Conservation (phyloP, 1,140 invertebrate genomes). For the Leguminivora glycinivorella region DNA sequence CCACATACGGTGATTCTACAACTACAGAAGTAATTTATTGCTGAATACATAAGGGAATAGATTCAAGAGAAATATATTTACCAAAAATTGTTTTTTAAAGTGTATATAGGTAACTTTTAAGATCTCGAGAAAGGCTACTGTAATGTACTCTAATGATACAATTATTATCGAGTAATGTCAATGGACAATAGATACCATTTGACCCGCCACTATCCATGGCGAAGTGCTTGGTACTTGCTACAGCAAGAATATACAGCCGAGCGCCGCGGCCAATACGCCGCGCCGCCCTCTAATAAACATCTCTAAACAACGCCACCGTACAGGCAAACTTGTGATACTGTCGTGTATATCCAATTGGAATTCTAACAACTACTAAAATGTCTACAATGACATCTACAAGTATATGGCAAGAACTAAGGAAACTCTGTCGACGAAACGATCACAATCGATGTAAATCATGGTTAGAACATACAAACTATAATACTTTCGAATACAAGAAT, state of each 20-base stretch:
- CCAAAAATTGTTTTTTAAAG: conserved; percentile 74
- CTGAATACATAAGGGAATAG: conserved; percentile 78
- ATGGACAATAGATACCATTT: conserved; percentile 78
- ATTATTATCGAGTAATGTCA: conserved; percentile 79
- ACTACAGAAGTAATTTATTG: conserved; percentile 77
- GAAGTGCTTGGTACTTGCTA: conserved; percentile 64
- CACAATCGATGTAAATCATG: conserved; percentile 53
- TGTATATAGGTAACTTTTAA: conserved; percentile 79
- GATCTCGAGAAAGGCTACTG: conserved; percentile 77
- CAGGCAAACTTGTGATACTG: conserved; percentile 69
- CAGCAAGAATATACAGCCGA: conserved; percentile 72
- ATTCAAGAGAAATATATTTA: conserved; percentile 78
- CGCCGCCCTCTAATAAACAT: conserved; percentile 60
- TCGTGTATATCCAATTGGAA: conserved; percentile 73
- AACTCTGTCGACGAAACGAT: conserved; percentile 66
- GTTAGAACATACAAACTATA: conserved; percentile 52
- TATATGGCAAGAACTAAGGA: conserved; percentile 77
- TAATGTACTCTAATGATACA: conserved; percentile 79
- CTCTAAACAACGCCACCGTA: conserved; percentile 66
- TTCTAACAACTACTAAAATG: conserved; percentile 68
- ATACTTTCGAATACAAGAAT: conserved; percentile 62
- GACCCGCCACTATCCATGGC: conserved; percentile 72
- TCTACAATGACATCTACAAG: conserved; percentile 74
- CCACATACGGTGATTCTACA: conserved; percentile 70
- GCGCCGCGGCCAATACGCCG: conserved; percentile 54